Conservation (phyloP, 2,888 invertebrate species). For the Drosophila merina region DNA sequence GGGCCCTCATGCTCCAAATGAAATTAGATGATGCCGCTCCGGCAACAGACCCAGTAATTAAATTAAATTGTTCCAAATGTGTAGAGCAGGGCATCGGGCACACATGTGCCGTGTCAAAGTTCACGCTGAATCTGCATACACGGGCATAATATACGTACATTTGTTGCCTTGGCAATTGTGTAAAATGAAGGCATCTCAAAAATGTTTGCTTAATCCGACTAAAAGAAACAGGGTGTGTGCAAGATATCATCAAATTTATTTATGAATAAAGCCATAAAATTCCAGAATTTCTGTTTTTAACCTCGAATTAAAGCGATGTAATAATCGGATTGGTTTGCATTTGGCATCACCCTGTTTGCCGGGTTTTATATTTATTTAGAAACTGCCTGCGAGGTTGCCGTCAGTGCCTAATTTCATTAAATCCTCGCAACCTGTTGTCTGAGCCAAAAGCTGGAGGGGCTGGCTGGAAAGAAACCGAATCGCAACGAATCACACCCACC, state of each 20-base stretch:
- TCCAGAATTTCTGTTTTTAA: too few species aligned
- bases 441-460: constrained; percentile 20
- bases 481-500: neutral
- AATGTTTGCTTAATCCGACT: constrained; percentile 49
- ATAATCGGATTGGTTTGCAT: neutral
- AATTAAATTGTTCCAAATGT: constrained; percentile 66
- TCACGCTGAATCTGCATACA: constrained; percentile 55
- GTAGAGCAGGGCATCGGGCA: constrained; percentile 2
- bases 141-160: constrained; percentile 30
- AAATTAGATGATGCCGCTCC: constrained; percentile 63
- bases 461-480: constrained; percentile 21
- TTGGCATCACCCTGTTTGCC: constrained; percentile 50
- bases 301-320: too few species aligned
- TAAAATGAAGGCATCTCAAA: constrained; percentile 62
- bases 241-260: neutral
- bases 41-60: constrained; percentile 65
- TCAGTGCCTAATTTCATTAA: constrained; percentile 71
- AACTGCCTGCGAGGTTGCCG: neutral
- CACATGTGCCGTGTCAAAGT: constrained; percentile 65
- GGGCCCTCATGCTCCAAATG: constrained; percentile 51
- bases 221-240: constrained; percentile 60
- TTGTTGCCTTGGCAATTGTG: constrained; percentile 64
- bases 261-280: too few species aligned
- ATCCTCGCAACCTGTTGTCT: constrained; percentile 69
- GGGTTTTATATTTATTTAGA: constrained; percentile 13